Evolutionary conservation across 2,888 invertebrate species (phyloP).

Genomic region (Megaustenia siamemsis): DNA sequence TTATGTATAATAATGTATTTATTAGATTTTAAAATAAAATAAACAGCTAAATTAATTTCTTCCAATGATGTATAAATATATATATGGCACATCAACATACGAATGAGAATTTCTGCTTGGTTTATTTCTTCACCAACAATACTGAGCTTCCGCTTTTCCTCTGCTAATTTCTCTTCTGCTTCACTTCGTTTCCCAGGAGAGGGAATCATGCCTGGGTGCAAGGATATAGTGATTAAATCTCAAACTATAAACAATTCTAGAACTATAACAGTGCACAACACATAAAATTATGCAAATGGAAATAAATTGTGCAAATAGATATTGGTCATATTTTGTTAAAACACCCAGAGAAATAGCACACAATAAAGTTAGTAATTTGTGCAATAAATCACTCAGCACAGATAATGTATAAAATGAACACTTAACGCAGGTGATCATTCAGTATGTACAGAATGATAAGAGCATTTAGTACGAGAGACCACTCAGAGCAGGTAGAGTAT

Average conservation of each 20-base stretch:
- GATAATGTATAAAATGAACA: background rate
- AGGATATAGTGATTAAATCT: slow-evolving; percentile 19
- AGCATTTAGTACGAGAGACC: too few relatives aligned
- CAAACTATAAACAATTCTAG: background rate
- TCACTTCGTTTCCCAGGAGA: slow-evolving; percentile 24
- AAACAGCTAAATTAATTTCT: too few relatives aligned
- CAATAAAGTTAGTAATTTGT: background rate
- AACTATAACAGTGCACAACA: slow-evolving; percentile 2
- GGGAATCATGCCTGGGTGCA: slow-evolving; percentile 53
- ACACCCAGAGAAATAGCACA: background rate
- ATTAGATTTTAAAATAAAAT: too few relatives aligned
- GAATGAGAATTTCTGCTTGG: slow-evolving; percentile 45
- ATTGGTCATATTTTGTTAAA: background rate
- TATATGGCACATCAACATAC: slow-evolving; percentile 40
- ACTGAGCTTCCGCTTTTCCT: slow-evolving; percentile 43
- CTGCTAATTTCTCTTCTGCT: slow-evolving; percentile 21
- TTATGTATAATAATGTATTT: too few relatives aligned
- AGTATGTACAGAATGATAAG: too few relatives aligned
- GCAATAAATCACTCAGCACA: background rate
- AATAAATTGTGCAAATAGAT: background rate
- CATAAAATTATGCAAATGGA: background rate
- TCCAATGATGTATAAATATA: too few relatives aligned
- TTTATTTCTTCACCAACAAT: slow-evolving; percentile 47
- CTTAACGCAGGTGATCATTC: too few relatives aligned
- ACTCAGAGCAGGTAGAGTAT: too few relatives aligned